Evolutionary conservation across 2,797 vertebrate species (phyloP), one percentile per base, ranked within the genome.

Genomic region (Spea hammondii): DNA sequence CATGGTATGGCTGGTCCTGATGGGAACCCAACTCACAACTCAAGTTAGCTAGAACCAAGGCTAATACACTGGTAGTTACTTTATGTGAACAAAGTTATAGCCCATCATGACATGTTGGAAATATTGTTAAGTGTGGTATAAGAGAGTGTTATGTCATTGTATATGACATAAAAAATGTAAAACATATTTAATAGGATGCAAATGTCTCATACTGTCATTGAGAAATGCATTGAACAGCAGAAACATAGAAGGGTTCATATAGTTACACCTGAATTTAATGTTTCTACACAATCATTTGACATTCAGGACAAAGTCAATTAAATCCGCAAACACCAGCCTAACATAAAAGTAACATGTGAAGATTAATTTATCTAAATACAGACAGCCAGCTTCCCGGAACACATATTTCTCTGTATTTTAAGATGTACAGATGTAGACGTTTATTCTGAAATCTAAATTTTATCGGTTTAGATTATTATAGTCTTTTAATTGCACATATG

Each of bases 301-400:
- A 5, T 57, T 44, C n/a, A 17, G 10, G 32, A 11, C 9, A 67
- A 66, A 46, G 51, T 46, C 54, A 72, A 77, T 70, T 70, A 71
- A 64, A 70, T 51, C 47, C 6, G 65, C 9, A 53, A 49, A 4
- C 4, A 65, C 32, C 49, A 65, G 50, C 12, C 13, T 10, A 5
- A 72, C 76, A 71, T 78, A 44, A 78, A 78, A 65, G 76, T 14
- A 17, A 13, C 53, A 65, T 65, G 51, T 78, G 47, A 72, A 71
- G 76, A 71, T 71, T 48, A 49, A 65, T 64, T 78, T 65, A 78
- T 71, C 76, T 54, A 45, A 46, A 51, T 70, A 10, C 8, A 17
- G 10, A 48, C 53, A 9, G 32, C 6, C 66, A 1, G 54, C 48
- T 14, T 55, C 64, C 74, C 64, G 55, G 54, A 55, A 67, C 8